These are phyloP conservation scores for Drosophila recens DNA, from an alignment of 2,888 invertebrate species.

Conservation along the genomic window DNA sequence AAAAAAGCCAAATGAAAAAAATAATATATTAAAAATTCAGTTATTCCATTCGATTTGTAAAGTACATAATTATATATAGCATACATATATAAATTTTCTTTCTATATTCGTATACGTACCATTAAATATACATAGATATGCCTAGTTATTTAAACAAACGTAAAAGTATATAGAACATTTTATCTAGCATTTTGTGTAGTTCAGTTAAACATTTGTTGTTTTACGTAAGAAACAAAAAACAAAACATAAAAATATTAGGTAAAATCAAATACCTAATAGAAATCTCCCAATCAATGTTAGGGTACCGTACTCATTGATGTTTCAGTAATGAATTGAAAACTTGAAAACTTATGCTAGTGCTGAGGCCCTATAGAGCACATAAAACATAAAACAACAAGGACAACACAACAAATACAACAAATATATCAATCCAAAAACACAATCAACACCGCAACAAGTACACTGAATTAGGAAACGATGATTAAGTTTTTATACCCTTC, in stretches of 20 bases:
- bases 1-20: slow-evolving; percentile 19
- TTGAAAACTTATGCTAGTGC: slow-evolving; percentile 62
- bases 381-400: slow-evolving; percentile 25
- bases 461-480: slow-evolving; percentile 35
- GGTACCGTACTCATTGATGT: slow-evolving; percentile 46
- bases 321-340: slow-evolving; percentile 60
- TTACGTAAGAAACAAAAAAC: slow-evolving; percentile 42
- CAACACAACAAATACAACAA: slow-evolving; percentile 16
- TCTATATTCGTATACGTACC: slow-evolving; percentile 57
- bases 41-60: slow-evolving; percentile 63
- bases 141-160: slow-evolving; percentile 64
- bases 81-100: slow-evolving; percentile 61
- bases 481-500: slow-evolving; percentile 76
- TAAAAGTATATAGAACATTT: slow-evolving; percentile 67
- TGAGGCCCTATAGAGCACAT: slow-evolving; percentile 73
- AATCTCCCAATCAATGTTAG: slow-evolving; percentile 33
- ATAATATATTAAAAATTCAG: slow-evolving; percentile 19
- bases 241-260: slow-evolving; percentile 26
- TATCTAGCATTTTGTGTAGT: slow-evolving; percentile 76
- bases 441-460: slow-evolving; percentile 9
- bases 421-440: slow-evolving; percentile 10
- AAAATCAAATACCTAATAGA: slow-evolving; percentile 17
- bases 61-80: slow-evolving; percentile 52
- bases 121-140: slow-evolving; percentile 53
- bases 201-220: slow-evolving; percentile 71